Evolutionary conservation across 1,140 invertebrate genomes (phyloP), one percentile per base, ranked within the genome.

Genomic region (Drosophila micromelanica): DNA sequence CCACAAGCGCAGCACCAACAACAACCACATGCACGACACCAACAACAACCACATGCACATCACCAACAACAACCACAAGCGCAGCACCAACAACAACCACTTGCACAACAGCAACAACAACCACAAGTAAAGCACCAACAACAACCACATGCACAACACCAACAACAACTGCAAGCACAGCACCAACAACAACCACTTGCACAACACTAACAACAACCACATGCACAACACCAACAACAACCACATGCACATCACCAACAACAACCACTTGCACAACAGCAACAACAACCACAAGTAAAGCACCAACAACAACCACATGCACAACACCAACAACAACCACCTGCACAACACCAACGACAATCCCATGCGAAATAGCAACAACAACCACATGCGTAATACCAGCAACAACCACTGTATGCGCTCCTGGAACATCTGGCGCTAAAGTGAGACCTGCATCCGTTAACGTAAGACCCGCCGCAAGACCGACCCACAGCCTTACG

Each of bases 311-410:
- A 38, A 69, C 59, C 32, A 49, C 65, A 2, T 59, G 60, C 9
- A 61, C 63, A 6, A 70, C 67, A 32, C 13, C 56, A 30, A 60
- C 55, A 0, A 62, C 71, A 52, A 78, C 78, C 15, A 76, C 78
- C 2, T 12, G n/a, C 2, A 32, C 13, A 0, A 56, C 61, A 12
- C 12, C 37, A n/a, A 59, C 11, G 3, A 62, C 45, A 4, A 74
- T 70, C 2, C 35, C 63, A 3, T 40, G 60, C n/a, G 42, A 62
- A 15, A 72, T 78, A 13, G 0, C 0, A 5, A 49, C 59, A 15
- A 52, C 59, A 9, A 42, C 5, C 1, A 43, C 17, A 1, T 32
- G 42, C 0, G 48, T 37, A 2, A 40, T 64, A 15, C 32, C 38
- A 4, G 49, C 40, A 2, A 62, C 64, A 23, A 63, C 72, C 8